Evolutionary conservation across 2,113 vertebrate species (phyloP).

Genomic region (Periophthalmodon schlosseri): DNA sequence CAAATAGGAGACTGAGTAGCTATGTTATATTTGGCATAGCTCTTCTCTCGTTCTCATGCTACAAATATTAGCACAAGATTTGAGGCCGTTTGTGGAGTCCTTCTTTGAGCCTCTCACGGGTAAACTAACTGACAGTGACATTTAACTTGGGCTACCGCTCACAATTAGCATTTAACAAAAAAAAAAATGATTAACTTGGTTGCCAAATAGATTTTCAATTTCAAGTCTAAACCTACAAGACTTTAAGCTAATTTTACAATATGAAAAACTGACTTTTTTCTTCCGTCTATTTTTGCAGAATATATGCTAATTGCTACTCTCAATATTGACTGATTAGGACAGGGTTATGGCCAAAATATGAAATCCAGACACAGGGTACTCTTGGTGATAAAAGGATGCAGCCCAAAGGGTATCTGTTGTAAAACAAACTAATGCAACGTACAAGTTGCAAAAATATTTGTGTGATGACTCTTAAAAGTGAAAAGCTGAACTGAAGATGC

Average conservation of each 20-base stretch:
- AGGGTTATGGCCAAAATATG: not conserved
- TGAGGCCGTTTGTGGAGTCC: conserved; percentile 53
- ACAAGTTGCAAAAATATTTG: not conserved
- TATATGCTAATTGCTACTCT: not conserved
- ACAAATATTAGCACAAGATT: conserved; percentile 66
- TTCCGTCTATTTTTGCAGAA: not conserved
- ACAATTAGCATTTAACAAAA: conserved; percentile 14
- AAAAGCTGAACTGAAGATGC: not conserved
- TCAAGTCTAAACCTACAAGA: too few relatives aligned
- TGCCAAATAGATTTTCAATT: not conserved
- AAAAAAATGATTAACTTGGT: not conserved
- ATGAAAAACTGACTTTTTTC: not conserved
- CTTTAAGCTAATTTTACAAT: not conserved
- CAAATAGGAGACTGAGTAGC: conserved; percentile 73
- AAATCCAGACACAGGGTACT: not conserved
- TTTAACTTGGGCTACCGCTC: conserved; percentile 61
- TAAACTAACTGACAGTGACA: conserved; percentile 45
- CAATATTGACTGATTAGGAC: not conserved
- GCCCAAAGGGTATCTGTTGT: not conserved
- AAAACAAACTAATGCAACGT: not conserved
- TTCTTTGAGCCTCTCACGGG: conserved; percentile 45
- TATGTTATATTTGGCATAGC: conserved; percentile 71
- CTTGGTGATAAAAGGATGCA: not conserved
- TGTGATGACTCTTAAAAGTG: not conserved
- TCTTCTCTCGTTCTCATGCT: conserved; percentile 62